phyloP scores from a whole-genome alignment of 2,888 invertebrate genomes.

The Drosophila diplacantha region DNA sequence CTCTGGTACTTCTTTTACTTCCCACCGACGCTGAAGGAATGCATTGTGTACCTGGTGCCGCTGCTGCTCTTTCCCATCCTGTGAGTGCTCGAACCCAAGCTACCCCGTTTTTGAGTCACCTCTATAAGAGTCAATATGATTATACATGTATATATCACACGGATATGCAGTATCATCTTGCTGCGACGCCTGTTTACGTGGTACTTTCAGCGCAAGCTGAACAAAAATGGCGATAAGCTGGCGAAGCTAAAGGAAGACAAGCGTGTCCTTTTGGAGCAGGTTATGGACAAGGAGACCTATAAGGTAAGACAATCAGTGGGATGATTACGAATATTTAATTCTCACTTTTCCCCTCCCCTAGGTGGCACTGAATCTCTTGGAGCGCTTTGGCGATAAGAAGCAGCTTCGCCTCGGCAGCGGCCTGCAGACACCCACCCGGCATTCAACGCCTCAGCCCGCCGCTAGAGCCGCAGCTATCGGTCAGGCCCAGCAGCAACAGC shows the following conservation, averaged over 20 bases:
- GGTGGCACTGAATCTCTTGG: constrained; percentile 77
- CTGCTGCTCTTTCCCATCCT: constrained; percentile 88
- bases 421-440: constrained; percentile 28
- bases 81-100: constrained; percentile 81
- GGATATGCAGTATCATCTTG: constrained; percentile 83
- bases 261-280: constrained; percentile 92
- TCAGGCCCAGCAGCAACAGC: constrained; percentile 7
- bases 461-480: constrained; percentile 7
- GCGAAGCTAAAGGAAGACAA: constrained; percentile 87
- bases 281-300: constrained; percentile 98
- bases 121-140: background rate
- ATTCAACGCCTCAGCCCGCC: constrained; percentile 19
- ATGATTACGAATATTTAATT: background rate
- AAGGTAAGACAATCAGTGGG: constrained; percentile 81
- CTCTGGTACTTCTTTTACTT: constrained; percentile 90
- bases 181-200: constrained; percentile 89
- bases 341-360: constrained; percentile 15
- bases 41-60: constrained; percentile 87
- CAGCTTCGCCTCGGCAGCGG: constrained; percentile 42
- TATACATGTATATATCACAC: background rate
- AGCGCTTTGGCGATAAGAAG: constrained; percentile 75
- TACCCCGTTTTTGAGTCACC: constrained; percentile 36
- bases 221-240: constrained; percentile 86
- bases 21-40: constrained; percentile 85
- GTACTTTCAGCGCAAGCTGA: constrained; percentile 91